Conservation (phyloP, 2,113 vertebrate genomes). For the Xerus inauris region DNA sequence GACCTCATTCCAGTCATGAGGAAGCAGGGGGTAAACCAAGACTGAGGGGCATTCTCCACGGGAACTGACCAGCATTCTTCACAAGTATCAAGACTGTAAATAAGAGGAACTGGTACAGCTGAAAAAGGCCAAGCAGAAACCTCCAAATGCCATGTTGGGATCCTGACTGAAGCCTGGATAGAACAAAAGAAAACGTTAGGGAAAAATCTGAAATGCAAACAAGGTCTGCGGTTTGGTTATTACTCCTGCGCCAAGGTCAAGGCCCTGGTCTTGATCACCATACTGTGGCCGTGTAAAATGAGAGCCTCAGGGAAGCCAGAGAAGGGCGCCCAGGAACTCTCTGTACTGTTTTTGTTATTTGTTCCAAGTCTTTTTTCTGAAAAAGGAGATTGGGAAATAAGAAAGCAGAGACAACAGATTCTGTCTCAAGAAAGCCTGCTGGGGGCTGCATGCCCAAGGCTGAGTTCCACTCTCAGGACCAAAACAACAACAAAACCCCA, state of each 20-base stretch:
- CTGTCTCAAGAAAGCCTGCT: background rate
- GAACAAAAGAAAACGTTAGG: background rate
- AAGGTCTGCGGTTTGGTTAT: background rate
- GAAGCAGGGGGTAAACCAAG: background rate
- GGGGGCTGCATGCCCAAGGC: background rate
- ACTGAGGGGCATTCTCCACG: background rate
- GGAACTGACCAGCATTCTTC: background rate
- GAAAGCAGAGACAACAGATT: background rate
- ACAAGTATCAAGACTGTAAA: fast-evolving
- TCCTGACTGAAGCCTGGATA: background rate
- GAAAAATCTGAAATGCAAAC: background rate
- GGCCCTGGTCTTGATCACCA: background rate
- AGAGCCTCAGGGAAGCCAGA: background rate
- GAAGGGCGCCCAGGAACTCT: background rate
- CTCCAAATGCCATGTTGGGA: background rate
- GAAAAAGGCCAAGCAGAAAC: background rate
- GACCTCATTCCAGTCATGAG: background rate
- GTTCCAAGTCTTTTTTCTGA: background rate
- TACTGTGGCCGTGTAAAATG: background rate
- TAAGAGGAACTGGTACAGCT: too few species aligned
- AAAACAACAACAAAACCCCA: background rate
- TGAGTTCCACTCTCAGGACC: background rate
- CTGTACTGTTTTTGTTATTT: background rate
- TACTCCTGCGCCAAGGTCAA: fast-evolving
- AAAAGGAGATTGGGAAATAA: background rate